Percentiles rank a stretch among this genome's conserved stretches.
These are phyloP conservation scores for Eutolmus rufibarbis DNA, from an alignment of 2,888 invertebrate species.

Conservation along the genomic window DNA sequence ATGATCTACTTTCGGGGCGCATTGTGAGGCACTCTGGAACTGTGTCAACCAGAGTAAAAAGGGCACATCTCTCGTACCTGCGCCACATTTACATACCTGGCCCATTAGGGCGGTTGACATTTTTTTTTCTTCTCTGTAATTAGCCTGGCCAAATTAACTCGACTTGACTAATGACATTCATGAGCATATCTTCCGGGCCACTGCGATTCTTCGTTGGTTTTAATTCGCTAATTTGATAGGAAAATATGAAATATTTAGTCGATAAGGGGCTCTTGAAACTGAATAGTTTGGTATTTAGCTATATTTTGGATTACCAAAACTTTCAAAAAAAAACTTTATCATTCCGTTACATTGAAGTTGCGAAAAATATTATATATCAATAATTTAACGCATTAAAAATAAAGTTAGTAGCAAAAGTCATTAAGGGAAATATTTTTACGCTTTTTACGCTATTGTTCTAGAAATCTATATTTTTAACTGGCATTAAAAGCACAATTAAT, in stretches of 20 bases:
- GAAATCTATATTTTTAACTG: no score
- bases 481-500: no score
- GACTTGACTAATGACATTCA: neutral
- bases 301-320: no score
- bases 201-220: neutral
- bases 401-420: no score
- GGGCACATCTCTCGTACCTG: neutral
- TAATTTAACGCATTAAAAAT: no score
- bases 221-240: neutral
- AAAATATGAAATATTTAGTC: neutral
- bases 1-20: neutral
- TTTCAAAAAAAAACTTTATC: no score
- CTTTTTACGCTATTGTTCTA: no score
- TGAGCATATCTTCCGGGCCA: neutral
- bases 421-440: no score
- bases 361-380: no score
- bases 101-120: neutral
- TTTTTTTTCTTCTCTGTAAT: neutral
- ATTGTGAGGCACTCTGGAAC: neutral
- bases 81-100: neutral
- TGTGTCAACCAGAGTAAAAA: neutral
- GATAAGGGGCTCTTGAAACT: neutral
- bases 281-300: neutral
- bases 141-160: neutral
- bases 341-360: no score